Conservation (phyloP, 2,888 invertebrate genomes). For the Melipona beecheii region DNA sequence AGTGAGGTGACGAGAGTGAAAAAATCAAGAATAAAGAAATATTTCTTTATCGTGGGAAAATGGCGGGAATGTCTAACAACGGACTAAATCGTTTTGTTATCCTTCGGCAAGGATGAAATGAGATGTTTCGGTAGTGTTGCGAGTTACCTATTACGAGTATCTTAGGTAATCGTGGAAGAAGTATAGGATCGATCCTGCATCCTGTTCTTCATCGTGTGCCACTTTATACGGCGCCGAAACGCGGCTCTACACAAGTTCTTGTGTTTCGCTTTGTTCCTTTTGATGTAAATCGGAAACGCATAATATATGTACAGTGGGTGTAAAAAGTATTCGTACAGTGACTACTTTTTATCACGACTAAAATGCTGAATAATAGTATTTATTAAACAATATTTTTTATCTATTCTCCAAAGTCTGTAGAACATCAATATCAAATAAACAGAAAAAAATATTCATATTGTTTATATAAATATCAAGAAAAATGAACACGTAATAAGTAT, state of each 20-base stretch:
- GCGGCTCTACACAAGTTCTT: conserved; percentile 15
- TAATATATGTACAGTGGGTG: too few species aligned
- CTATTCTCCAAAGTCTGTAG: too few species aligned
- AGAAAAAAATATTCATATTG: too few species aligned
- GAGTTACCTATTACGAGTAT: not conserved
- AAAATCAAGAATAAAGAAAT: not conserved
- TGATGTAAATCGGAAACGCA: conserved; percentile 62
- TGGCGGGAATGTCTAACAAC: not conserved
- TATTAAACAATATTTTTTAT: too few species aligned
- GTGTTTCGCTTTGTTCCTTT: conserved; percentile 42
- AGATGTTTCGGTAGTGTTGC: not conserved
- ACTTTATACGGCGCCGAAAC: conserved; percentile 23
- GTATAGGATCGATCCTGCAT: conserved; percentile 50
- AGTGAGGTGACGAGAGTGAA: not conserved
- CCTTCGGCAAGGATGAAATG: too few species aligned
- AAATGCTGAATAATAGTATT: too few species aligned
- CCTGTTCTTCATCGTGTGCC: conserved; percentile 50
- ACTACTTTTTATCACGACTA: too few species aligned
- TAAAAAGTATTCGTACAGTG: too few species aligned
- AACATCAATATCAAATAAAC: too few species aligned
- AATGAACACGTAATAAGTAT: too few species aligned
- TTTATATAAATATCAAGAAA: too few species aligned
- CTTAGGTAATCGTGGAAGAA: not conserved
- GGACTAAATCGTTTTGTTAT: not conserved
- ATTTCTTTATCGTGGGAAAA: not conserved